These are phyloP conservation scores for human (Homo sapiens) DNA, from an alignment of 2,113 vertebrate genomes.

Conservation along the genomic window GRCh38 chr5:95717501-95718000, in stretches of 20 bases:
- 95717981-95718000: background rate
- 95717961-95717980: background rate
- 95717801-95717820: background rate
- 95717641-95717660: background rate
- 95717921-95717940: background rate
- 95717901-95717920: background rate
- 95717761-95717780: background rate
- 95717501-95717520: too few species aligned
- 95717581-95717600: background rate
- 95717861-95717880: background rate
- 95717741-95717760: background rate
- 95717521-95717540: background rate
- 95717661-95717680: background rate
- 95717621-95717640: background rate
- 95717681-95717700: background rate
- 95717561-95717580: background rate
- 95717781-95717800: background rate
- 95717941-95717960: constrained; percentile 12
- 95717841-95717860: background rate
- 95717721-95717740: background rate
- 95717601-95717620: background rate
- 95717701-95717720: background rate
- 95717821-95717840: background rate
- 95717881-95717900: background rate
- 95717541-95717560: background rate